These are phyloP conservation scores for Cassiopea xamachana DNA, from an alignment of 30 jellyfish, hydroid and myxozoan species.

Conservation along the genomic window DNA sequence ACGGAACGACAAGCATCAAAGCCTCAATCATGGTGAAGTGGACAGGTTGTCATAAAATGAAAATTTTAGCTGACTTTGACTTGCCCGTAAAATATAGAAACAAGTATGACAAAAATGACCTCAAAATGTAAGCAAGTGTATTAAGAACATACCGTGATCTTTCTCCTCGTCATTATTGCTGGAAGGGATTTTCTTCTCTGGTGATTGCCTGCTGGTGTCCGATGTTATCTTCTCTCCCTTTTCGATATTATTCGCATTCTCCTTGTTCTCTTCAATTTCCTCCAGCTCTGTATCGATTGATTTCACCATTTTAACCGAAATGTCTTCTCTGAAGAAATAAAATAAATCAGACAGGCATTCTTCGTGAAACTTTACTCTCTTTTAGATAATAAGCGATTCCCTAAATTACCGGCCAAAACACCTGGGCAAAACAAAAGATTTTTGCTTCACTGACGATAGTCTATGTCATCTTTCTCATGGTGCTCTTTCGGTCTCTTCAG, in stretches of 20 bases:
- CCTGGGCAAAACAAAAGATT: conserved; percentile 72
- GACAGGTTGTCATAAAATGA: conserved; percentile 36
- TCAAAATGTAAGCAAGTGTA: not conserved
- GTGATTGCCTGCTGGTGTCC: conserved; percentile 56
- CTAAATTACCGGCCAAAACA: conserved; percentile 62
- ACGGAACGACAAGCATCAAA: conserved; percentile 36
- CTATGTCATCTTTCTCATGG: conserved; percentile 39
- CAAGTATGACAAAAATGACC: not conserved
- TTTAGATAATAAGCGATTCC: not conserved
- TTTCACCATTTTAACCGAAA: conserved; percentile 69
- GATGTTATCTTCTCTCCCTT: conserved; percentile 22
- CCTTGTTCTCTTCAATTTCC: conserved; percentile 63
- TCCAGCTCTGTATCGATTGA: conserved; percentile 74
- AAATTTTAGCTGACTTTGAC: not conserved
- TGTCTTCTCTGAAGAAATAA: not conserved
- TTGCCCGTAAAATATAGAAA: not conserved
- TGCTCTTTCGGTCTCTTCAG: not conserved
- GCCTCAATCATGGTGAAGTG: not conserved
- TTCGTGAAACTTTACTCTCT: conserved; percentile 11
- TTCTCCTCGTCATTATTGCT: conserved; percentile 46
- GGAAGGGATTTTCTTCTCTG: conserved; percentile 12
- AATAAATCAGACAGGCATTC: conserved; percentile 3
- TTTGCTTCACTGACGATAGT: conserved; percentile 15
- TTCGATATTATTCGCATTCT: conserved; percentile 59
- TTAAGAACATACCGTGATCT: conserved; percentile 43